Base-by-base conservation (phyloP, 1,140 invertebrate genomes). In the Brachionus manjavacas region DNA sequence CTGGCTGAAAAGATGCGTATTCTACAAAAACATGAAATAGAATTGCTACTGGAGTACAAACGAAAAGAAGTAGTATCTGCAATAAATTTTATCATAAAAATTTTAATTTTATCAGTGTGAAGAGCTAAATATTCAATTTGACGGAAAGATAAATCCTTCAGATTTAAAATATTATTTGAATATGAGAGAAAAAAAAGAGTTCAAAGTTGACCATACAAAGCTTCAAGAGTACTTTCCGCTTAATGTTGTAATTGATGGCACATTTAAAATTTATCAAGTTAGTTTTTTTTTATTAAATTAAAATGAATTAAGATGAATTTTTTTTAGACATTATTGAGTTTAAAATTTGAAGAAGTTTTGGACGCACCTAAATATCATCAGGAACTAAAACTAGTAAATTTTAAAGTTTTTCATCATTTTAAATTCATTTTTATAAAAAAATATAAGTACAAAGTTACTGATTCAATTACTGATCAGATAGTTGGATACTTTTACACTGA, bases 401-500 rank as follows among this genome's bases (percentile, higher is more conserved):
- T 86, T 20, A 85, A 89, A 11, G 14, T 6, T 41, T 6, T 28
- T 31, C 35, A 64, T 23, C 2, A 25, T 49, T 9, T 20, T 35
- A 66, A 55, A 7, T 23, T 14, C 0, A 28, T 25, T 60, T 64
- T 64, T 81, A 31, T 41, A 20, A 2, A 35, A 39, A 49, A 16
- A 31, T n/a, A n/a, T n/a, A 60, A 88, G 91, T 91, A 89, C 85
- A 88, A 87, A 86, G 91, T 91, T 4, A 87, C 86, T 41, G 91
- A 92, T 85, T 84, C 86, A 3, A 86, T 86, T 12, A 87, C 87
- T 4, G 83, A 84, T n/a, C 85, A 89, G 12, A 85, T 91, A 8
- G 49, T 91, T 23, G 91, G 91, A 4, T 91, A 91, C 86, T 91
- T 92, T 86, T 92, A 90, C 85, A 86, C 92, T 31, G 91, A 92